Evolutionary conservation across 2,797 vertebrate species (phyloP).

Genomic region (Siniperca obscura): DNA sequence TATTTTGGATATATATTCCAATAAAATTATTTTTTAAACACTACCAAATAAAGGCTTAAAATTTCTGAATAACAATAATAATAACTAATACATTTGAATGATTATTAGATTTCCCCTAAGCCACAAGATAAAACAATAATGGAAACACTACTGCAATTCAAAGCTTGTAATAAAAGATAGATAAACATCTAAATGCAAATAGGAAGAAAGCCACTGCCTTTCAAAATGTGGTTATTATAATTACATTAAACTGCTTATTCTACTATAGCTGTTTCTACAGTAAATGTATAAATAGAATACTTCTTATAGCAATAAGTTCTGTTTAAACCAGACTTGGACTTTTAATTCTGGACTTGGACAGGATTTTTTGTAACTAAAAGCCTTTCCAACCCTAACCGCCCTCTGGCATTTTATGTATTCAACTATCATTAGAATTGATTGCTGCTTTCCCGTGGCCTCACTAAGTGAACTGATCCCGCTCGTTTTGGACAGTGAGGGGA

Average conservation of each 20-base stretch:
- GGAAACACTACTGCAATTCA: neutral
- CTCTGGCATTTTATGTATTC: conserved; percentile 39
- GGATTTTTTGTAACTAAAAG: neutral
- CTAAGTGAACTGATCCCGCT: conserved; percentile 60
- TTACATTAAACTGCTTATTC: neutral
- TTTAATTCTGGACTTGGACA: conserved; percentile 21
- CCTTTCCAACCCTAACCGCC: neutral
- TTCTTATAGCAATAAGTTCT: neutral
- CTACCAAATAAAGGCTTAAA: neutral
- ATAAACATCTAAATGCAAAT: neutral
- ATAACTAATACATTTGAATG: neutral
- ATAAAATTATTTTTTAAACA: neutral
- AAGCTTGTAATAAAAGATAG: conserved; percentile 6
- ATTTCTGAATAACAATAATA: neutral
- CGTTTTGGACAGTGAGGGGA: conserved; percentile 51
- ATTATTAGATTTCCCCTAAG: neutral
- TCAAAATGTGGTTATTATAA: neutral
- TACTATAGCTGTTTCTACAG: neutral
- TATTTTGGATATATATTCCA: neutral
- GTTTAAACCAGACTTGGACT: conserved; percentile 31
- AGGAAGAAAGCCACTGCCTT: neutral
- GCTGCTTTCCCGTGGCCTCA: conserved; percentile 51
- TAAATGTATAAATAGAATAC: neutral
- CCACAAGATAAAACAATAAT: neutral
- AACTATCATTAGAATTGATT: conserved; percentile 57